These are phyloP conservation scores for Micromussa lordhowensis DNA, from an alignment of 92 coral and sea anemone genomes.

Conservation along the genomic window DNA sequence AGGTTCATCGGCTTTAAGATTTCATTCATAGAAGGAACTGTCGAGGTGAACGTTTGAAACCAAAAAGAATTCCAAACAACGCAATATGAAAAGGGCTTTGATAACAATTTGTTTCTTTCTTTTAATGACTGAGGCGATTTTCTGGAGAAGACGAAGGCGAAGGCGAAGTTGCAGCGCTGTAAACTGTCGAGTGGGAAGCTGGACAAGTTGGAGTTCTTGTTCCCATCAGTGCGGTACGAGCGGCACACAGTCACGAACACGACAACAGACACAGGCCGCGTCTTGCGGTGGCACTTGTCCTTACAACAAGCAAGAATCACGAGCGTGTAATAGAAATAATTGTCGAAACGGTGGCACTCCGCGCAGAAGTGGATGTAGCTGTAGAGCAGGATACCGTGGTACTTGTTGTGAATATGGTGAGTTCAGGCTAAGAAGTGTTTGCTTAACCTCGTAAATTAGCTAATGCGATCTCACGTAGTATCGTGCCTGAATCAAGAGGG, in stretches of 20 bases:
- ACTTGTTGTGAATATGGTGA: slow-evolving; percentile 89
- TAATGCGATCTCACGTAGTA: too few relatives aligned
- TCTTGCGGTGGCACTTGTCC: slow-evolving; percentile 57
- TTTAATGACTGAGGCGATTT: slow-evolving; percentile 12
- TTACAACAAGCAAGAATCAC: slow-evolving; percentile 36
- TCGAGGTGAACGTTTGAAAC: too few relatives aligned
- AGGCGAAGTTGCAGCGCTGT: slow-evolving; percentile 53
- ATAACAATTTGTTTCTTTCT: background rate
- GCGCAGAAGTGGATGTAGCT: slow-evolving; percentile 65
- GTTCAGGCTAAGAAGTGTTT: background rate
- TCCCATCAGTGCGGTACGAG: slow-evolving; percentile 79
- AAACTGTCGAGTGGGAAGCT: slow-evolving; percentile 71
- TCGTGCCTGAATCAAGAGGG: too few relatives aligned
- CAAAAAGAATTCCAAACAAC: background rate
- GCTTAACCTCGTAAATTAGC: too few relatives aligned
- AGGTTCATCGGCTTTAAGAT: too few relatives aligned
- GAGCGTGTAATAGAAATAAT: slow-evolving; percentile 76
- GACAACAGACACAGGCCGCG: slow-evolving; percentile 53
- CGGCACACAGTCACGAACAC: slow-evolving; percentile 72
- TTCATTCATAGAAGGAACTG: too few relatives aligned
- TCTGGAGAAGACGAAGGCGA: slow-evolving; percentile 69
- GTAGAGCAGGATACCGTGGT: slow-evolving; percentile 77
- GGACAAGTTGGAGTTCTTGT: slow-evolving; percentile 76
- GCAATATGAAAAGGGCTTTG: background rate
- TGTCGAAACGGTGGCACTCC: slow-evolving; percentile 84